Evolutionary conservation across 1,140 invertebrate species (phyloP).

Genomic region (Caenorhabditis latens): DNA sequence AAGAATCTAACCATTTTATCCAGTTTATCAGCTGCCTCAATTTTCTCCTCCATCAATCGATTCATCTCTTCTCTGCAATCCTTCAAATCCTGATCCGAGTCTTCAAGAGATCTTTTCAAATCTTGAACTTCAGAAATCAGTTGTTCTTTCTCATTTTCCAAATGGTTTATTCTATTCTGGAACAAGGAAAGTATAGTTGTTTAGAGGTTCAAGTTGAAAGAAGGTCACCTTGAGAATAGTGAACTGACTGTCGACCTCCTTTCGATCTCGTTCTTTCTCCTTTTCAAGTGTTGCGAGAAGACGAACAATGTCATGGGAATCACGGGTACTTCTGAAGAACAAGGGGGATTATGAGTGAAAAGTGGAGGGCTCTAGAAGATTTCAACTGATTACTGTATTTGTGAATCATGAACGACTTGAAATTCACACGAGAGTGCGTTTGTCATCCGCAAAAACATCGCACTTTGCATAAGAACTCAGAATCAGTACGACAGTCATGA

Average conservation of each 20-base stretch:
- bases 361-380: neutral
- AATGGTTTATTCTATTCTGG: conserved; percentile 57
- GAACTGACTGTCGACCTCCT: conserved; percentile 60
- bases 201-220: neutral
- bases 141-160: conserved; percentile 38
- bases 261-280: conserved; percentile 59
- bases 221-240: conserved; percentile 54
- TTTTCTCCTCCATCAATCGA: conserved; percentile 30
- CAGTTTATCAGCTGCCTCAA: conserved; percentile 2
- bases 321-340: conserved; percentile 25
- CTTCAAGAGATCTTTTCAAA: conserved; percentile 22
- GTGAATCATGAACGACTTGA: too few relatives aligned
- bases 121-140: neutral
- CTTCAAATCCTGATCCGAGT: conserved; percentile 47
- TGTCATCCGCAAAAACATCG: too few relatives aligned
- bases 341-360: neutral
- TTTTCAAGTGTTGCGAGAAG: conserved; percentile 55
- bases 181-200: neutral
- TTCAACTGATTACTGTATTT: too few relatives aligned
- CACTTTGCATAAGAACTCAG: too few relatives aligned
- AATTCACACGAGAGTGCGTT: too few relatives aligned
- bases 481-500: too few relatives aligned
- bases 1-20: conserved; percentile 16
- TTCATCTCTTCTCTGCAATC: conserved; percentile 38
- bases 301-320: conserved; percentile 58